Percentiles rank a stretch among this genome's conserved stretches.
phyloP scores from a whole-genome alignment of 1,140 invertebrate species.

The Phocides pigmalion region DNA sequence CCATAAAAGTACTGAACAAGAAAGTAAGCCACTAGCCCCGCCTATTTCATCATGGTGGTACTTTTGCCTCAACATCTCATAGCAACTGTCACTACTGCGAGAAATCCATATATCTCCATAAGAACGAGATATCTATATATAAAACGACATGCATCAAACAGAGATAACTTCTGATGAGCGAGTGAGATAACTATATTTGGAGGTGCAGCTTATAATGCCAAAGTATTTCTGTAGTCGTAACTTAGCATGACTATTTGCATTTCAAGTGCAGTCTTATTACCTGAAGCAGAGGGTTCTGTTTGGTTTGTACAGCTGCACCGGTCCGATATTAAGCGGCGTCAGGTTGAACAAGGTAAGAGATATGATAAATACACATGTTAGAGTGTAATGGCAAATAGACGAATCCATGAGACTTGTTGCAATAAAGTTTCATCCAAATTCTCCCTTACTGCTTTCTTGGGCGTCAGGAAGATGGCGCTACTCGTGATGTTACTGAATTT shows the following conservation, averaged over 20 bases:
- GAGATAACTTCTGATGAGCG: slow-evolving; percentile 62
- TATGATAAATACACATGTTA: slow-evolving; percentile 48
- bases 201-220: slow-evolving; percentile 62
- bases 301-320: slow-evolving; percentile 48
- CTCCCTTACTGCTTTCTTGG: slow-evolving; percentile 46
- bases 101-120: slow-evolving; percentile 72
- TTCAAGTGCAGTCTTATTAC: slow-evolving; percentile 77
- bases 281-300: slow-evolving; percentile 60
- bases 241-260: slow-evolving; percentile 48
- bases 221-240: slow-evolving; percentile 43
- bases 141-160: slow-evolving; percentile 70
- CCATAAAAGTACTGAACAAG: slow-evolving; percentile 17
- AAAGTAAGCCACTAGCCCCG: slow-evolving; percentile 49
- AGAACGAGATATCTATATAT: slow-evolving; percentile 80
- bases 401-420: slow-evolving; percentile 51
- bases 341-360: slow-evolving; percentile 56
- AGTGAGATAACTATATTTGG: slow-evolving; percentile 73
- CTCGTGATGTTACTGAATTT: slow-evolving; percentile 31
- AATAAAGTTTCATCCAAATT: slow-evolving; percentile 57
- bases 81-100: slow-evolving; percentile 61
- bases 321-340: slow-evolving; percentile 47
- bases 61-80: slow-evolving; percentile 52
- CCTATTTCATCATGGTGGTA: slow-evolving; percentile 81
- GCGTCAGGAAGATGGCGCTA: slow-evolving; percentile 71
- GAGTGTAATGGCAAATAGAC: slow-evolving; percentile 57